These are phyloP conservation scores for Melanerpes aurifrons DNA, from an alignment of 2,113 vertebrate species.

Conservation along the genomic window DNA sequence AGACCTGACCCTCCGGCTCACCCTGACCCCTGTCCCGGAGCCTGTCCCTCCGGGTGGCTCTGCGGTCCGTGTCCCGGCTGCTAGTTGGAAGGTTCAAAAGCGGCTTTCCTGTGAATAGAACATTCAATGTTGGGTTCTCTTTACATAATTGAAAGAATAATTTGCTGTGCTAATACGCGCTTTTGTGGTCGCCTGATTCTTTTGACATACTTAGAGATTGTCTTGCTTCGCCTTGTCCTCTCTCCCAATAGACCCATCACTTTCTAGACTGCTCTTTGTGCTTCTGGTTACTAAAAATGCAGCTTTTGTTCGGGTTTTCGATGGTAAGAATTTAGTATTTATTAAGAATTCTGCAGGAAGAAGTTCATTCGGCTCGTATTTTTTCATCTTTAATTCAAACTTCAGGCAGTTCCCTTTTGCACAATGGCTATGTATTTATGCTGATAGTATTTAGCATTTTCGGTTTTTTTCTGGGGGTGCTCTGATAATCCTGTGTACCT, in stretches of 20 bases:
- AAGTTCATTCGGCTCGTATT: background rate
- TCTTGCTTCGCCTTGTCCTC: rapidly evolving
- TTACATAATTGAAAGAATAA: background rate
- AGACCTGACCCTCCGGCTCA: background rate
- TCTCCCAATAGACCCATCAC: rapidly evolving
- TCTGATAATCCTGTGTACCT: background rate
- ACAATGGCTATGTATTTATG: rapidly evolving
- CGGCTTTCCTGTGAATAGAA: rapidly evolving
- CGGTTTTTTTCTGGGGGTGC: background rate
- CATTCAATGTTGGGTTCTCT: rapidly evolving
- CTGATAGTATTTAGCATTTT: background rate
- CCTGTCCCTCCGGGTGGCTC: background rate
- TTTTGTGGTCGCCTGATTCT: background rate
- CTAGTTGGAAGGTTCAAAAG: rapidly evolving
- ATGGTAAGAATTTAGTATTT: background rate
- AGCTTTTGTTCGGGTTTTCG: background rate
- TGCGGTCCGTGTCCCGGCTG: background rate
- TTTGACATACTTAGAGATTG: background rate
- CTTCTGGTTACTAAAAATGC: background rate
- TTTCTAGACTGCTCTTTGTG: background rate
- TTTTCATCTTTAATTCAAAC: background rate
- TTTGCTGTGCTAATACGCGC: rapidly evolving
- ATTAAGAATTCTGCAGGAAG: background rate
- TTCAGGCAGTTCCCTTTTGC: background rate
- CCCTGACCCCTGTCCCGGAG: background rate